phyloP scores from a whole-genome alignment of 2,888 invertebrate genomes.

The Drosophila suboccidentalis region DNA sequence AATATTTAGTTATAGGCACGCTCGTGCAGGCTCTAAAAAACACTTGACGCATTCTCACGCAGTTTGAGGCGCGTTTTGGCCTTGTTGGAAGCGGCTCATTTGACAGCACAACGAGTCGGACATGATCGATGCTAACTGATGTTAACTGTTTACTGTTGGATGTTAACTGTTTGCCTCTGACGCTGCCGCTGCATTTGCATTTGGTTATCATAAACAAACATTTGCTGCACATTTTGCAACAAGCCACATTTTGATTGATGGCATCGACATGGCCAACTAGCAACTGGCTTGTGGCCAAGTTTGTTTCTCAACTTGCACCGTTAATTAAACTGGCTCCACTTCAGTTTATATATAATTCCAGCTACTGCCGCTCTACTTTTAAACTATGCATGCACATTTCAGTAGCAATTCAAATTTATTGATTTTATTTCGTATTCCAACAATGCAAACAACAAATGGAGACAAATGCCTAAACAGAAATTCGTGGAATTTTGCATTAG shows the following conservation, averaged over 20 bases:
- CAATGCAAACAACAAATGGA: not conserved
- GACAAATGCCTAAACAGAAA: not conserved
- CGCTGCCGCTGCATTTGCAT: constrained; percentile 63
- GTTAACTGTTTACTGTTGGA: constrained; percentile 49
- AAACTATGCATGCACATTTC: not conserved
- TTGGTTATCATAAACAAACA: constrained; percentile 68
- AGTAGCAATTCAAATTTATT: constrained; percentile 7
- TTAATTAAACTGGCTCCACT: constrained; percentile 18
- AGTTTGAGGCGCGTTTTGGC: constrained; percentile 36
- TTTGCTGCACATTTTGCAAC: constrained; percentile 39
- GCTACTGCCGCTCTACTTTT: not conserved
- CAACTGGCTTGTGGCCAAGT: constrained; percentile 7
- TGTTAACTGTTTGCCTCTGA: constrained; percentile 32
- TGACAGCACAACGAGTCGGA: constrained; percentile 65
- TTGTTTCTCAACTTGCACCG: constrained; percentile 14
- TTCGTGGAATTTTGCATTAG: not conserved
- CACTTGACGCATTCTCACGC: constrained; percentile 72
- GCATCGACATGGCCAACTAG: constrained; percentile 4
- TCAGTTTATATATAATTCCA: constrained; percentile 5
- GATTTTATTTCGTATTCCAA: not conserved
- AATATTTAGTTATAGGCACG: constrained; percentile 36
- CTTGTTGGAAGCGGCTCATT: constrained; percentile 63
- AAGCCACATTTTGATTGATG: constrained; percentile 55
- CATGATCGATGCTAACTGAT: constrained; percentile 72
- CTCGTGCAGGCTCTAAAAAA: constrained; percentile 22